Percentiles rank a stretch among this genome's conserved stretches.
phyloP scores from a whole-genome alignment of 2,113 vertebrate species.

The Rhipidura dahli region DNA sequence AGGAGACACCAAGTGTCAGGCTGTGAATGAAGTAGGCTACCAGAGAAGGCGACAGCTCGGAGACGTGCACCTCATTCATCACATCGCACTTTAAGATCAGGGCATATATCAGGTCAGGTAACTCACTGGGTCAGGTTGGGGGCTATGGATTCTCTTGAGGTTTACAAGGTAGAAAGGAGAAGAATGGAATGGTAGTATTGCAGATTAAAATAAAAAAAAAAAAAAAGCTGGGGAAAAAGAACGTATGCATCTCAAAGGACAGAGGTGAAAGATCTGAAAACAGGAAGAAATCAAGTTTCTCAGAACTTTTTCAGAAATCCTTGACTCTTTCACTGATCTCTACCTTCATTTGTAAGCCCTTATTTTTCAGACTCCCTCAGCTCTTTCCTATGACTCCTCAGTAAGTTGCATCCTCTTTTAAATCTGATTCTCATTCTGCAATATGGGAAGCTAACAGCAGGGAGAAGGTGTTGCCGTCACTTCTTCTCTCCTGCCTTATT shows the following conservation, averaged over 20 bases:
- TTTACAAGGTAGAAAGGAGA: background rate
- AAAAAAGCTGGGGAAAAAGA: background rate
- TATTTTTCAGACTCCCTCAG: background rate
- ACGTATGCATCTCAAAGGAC: background rate
- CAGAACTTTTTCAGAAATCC: background rate
- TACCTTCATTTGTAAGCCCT: background rate
- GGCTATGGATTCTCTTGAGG: background rate
- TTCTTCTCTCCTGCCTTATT: background rate
- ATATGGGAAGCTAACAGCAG: accelerated
- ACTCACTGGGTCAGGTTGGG: background rate
- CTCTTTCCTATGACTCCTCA: background rate
- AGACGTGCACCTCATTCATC: constrained; percentile 32
- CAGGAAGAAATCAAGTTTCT: background rate
- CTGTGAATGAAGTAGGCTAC: constrained; percentile 21
- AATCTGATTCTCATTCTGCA: background rate
- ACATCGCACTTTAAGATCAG: background rate
- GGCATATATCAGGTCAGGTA: constrained; percentile 21
- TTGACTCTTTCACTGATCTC: background rate
- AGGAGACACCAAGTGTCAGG: background rate
- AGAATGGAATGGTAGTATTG: background rate
- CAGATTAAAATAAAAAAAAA: too few relatives aligned
- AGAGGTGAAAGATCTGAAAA: background rate
- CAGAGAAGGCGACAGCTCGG: background rate
- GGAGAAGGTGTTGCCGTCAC: background rate
- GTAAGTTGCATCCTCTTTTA: background rate